These are phyloP conservation scores for Gymnocypris eckloni DNA, from an alignment of 2,797 vertebrate species.

Conservation along the genomic window DNA sequence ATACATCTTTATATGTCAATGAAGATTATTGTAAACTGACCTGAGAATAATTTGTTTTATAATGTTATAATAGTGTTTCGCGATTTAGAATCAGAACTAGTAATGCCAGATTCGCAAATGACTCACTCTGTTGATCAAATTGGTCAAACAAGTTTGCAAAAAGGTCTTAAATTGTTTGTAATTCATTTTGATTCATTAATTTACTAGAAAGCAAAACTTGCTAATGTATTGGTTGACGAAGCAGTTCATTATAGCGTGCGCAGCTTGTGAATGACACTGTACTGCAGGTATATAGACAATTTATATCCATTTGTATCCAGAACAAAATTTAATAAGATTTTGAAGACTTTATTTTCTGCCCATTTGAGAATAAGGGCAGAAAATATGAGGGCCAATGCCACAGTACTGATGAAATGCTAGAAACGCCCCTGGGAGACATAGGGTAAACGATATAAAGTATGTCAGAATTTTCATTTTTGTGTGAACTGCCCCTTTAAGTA, in stretches of 20 bases:
- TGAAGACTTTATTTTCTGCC: neutral
- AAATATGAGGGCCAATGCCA: neutral
- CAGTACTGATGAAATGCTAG: neutral
- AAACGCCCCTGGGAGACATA: neutral
- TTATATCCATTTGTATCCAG: neutral
- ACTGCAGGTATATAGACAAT: neutral
- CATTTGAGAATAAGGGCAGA: too few species aligned
- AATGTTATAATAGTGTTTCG: neutral
- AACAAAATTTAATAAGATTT: neutral
- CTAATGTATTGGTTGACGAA: neutral
- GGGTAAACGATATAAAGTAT: neutral
- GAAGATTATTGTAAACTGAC: neutral
- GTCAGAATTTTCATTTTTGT: neutral
- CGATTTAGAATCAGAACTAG: neutral
- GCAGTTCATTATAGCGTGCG: neutral
- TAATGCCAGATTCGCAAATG: neutral
- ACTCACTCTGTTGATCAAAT: neutral
- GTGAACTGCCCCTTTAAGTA: neutral
- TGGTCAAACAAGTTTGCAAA: neutral
- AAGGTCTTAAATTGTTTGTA: neutral
- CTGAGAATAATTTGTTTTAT: neutral
- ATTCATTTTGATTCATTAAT: neutral
- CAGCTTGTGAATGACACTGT: neutral
- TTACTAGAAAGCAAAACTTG: neutral
- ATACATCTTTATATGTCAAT: neutral